Base-by-base conservation (phyloP, 2,797 vertebrate genomes). In the Siniperca obscura region DNA sequence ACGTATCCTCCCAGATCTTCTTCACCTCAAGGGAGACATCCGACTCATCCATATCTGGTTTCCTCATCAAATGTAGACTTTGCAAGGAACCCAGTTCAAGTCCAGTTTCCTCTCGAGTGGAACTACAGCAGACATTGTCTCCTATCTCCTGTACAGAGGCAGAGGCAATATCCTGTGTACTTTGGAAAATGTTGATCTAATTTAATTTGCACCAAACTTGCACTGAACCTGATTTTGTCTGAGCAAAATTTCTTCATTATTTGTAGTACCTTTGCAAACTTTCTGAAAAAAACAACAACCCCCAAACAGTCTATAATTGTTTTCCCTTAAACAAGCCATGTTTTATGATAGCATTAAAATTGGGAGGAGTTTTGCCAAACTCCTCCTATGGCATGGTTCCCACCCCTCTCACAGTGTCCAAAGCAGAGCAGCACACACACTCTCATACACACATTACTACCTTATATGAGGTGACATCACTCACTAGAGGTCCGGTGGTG, bases 401-500 rank as follows among this genome's bases (percentile, higher is more conserved):
- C 95, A 75, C 95, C 95, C 92, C 91, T 88, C 92, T 88, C 78
- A 90, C 87, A 88, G 87, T 88, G 90, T 92, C 91, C 91, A 90
- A 80, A 95, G 92, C 89, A 93, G 82, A 95, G 94, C 94, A 92
- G 87, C 82, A 82, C 89, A 83, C 80, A 78, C 83, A 67, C 82
- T 53, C 90, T 74, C 85, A 82, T 78, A 83, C 83, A 94, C 94
- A 95, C 93, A 93, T 93, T 87, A 90, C 90, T 90, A 82, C 94
- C 92, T 92, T 94, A 92, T 95, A 96, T 95, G 86, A 90, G 85
- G 94, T 97, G 95, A 96, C 95, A 95, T 96, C 96, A 97, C 91
- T 92, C 92, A 90, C 87, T 55, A 84, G 90, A 94, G 83, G 94
- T 96, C 93, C 87, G 80, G 79, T 93, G 87, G 80, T 89, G 91